phyloP scores from a whole-genome alignment of 2,888 invertebrate genomes.

The Cyclophora punctaria region DNA sequence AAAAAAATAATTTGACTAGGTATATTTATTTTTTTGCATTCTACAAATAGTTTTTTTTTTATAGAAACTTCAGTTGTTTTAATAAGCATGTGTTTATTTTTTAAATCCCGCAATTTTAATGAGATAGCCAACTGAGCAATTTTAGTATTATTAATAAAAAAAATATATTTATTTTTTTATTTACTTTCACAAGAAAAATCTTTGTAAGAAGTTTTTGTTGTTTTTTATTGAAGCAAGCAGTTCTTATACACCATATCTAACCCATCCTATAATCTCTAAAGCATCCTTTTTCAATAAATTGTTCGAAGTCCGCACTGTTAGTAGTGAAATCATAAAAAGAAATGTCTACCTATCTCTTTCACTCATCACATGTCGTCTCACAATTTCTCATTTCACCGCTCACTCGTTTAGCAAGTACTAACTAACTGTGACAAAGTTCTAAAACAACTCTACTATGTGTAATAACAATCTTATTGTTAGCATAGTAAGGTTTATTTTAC shows the following conservation, averaged over 20 bases:
- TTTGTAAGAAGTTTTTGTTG: slow-evolving; percentile 9
- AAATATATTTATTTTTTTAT: no score
- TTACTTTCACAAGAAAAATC: slow-evolving; percentile 3
- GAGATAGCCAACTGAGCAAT: not conserved
- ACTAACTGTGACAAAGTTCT: slow-evolving; percentile 46
- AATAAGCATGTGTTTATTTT: no score
- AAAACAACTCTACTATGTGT: slow-evolving; percentile 7
- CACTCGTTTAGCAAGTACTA: slow-evolving; percentile 68
- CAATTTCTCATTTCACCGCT: slow-evolving; percentile 75
- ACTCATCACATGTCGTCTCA: slow-evolving; percentile 45
- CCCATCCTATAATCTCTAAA: no score
- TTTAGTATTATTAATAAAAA: not conserved
- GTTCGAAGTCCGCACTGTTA: slow-evolving; percentile 25
- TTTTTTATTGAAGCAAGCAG: no score
- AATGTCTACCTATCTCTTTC: slow-evolving; percentile 51
- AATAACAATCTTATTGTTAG: slow-evolving; percentile 12
- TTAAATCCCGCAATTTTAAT: no score
- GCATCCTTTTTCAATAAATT: no score
- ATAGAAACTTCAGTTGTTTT: no score
- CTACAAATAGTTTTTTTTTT: no score
- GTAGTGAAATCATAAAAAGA: slow-evolving; percentile 45
- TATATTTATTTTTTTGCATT: not conserved
- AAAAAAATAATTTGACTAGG: not conserved
- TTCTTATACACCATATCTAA: no score
- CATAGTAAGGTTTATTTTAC: slow-evolving; percentile 15